A percentile compares a stretch with the other conserved stretches of the same genome.
Conservation (phyloP, 2,797 vertebrate species). For the Oreonectes daqikongensis region DNA sequence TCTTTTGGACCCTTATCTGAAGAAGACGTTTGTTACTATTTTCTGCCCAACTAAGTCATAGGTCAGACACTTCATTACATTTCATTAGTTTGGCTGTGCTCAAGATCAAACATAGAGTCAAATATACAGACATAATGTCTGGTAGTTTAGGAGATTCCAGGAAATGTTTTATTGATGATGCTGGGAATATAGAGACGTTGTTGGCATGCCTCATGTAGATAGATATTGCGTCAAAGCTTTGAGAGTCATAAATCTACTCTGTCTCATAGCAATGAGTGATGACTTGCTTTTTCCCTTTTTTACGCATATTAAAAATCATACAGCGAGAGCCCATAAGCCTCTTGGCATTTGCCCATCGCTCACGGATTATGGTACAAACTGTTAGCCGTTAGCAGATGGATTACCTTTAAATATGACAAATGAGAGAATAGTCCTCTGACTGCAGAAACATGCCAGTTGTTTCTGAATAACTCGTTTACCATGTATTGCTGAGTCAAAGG, state of each 20-base stretch:
- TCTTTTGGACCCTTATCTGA: background rate
- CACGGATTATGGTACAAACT: slow-evolving; percentile 38
- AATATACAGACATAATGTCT: background rate
- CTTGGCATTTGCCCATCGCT: slow-evolving; percentile 32
- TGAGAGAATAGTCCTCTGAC: slow-evolving; percentile 7
- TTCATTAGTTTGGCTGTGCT: slow-evolving; percentile 1
- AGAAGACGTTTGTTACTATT: slow-evolving; percentile 18
- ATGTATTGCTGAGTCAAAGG: background rate
- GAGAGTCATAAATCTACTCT: slow-evolving; percentile 26
- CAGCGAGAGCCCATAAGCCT: slow-evolving; percentile 36
- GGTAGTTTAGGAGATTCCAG: background rate
- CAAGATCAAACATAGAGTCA: background rate
- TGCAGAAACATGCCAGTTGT: background rate
- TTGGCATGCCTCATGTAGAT: background rate
- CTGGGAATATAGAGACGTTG: background rate
- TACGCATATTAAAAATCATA: slow-evolving; percentile 40
- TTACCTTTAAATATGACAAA: slow-evolving; percentile 38
- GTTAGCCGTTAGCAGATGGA: slow-evolving; percentile 41
- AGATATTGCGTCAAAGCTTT: slow-evolving; percentile 57
- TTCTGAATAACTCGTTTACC: background rate
- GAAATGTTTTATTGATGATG: slow-evolving; percentile 1
- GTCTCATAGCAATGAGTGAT: slow-evolving; percentile 36
- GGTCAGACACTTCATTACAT: slow-evolving; percentile 21
- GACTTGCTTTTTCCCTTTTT: background rate
- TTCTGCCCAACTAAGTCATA: slow-evolving; percentile 5